phyloP scores from a whole-genome alignment of 2,888 invertebrate genomes.

The Balanococcus diminutus region DNA sequence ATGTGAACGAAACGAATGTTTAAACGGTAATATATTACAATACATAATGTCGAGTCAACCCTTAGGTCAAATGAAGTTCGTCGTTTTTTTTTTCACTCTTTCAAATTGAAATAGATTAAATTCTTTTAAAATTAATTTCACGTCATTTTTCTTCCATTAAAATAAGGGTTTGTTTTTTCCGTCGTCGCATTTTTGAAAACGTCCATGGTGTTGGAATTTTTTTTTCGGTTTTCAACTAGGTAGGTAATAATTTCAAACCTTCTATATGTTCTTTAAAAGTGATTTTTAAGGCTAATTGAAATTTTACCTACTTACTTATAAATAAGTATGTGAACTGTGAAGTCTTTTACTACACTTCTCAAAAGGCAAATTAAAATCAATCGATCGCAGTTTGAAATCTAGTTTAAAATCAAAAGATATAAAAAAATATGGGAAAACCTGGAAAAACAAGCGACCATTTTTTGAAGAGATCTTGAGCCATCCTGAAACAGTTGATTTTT shows the following conservation, averaged over 20 bases:
- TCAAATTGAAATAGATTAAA: conserved; percentile 35
- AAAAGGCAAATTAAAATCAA: conserved; percentile 14
- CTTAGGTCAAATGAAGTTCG: conserved; percentile 37
- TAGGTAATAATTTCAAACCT: not conserved
- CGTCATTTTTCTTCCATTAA: conserved; percentile 34
- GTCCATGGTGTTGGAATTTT: not conserved
- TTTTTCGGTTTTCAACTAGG: not conserved
- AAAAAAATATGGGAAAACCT: too few species aligned
- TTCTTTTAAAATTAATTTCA: conserved; percentile 38
- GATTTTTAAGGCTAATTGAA: too few species aligned
- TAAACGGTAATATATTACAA: conserved; percentile 48
- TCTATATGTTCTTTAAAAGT: not conserved
- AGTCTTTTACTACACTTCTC: not conserved
- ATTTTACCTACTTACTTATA: too few species aligned
- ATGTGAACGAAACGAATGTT: conserved; percentile 23
- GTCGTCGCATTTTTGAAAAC: not conserved
- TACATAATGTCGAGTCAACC: conserved; percentile 45
- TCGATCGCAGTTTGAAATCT: not conserved
- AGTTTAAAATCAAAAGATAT: not conserved
- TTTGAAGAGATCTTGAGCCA: too few species aligned
- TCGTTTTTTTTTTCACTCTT: not conserved
- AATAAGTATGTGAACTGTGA: too few species aligned
- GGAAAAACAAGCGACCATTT: too few species aligned
- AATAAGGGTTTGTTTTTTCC: not conserved
- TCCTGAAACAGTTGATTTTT: too few species aligned